These are phyloP conservation scores for Catostomus latipinnis DNA, from an alignment of 2,797 vertebrate species.

Conservation along the genomic window DNA sequence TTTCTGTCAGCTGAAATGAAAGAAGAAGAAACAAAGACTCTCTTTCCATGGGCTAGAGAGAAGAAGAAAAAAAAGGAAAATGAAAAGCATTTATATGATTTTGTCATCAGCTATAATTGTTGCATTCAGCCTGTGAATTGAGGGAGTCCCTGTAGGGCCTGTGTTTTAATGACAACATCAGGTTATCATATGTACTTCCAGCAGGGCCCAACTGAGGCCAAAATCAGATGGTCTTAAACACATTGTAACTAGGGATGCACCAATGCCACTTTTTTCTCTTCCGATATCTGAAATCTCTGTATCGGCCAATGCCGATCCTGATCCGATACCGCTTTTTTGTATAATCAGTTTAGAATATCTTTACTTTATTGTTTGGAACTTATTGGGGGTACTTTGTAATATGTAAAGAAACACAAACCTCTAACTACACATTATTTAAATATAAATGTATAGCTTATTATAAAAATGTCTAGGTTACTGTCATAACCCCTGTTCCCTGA, in stretches of 20 bases:
- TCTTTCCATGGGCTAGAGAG: conserved; percentile 61
- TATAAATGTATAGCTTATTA: too few relatives aligned
- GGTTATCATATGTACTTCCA: conserved; percentile 46
- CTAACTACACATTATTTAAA: too few relatives aligned
- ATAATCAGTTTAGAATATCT: too few relatives aligned
- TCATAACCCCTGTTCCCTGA: too few relatives aligned
- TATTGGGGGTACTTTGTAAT: too few relatives aligned
- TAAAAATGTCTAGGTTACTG: too few relatives aligned
- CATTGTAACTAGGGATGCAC: conserved; percentile 6
- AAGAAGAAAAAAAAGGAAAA: background rate
- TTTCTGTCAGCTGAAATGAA: conserved; percentile 62
- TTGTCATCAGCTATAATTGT: conserved; percentile 46
- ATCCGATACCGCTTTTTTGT: too few relatives aligned
- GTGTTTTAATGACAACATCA: conserved; percentile 47
- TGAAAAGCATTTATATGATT: conserved; percentile 26
- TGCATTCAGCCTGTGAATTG: conserved; percentile 44
- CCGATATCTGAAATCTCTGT: too few relatives aligned
- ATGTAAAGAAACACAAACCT: too few relatives aligned
- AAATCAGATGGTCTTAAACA: conserved; percentile 35
- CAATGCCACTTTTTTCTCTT: too few relatives aligned
- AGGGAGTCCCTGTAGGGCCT: conserved; percentile 21
- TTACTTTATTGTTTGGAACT: too few relatives aligned
- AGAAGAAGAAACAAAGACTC: conserved; percentile 53
- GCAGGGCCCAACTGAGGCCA: background rate
- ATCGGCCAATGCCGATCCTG: too few relatives aligned